A percentile compares a stretch with the other conserved stretches of the same genome.
Conservation (phyloP, 2,888 invertebrate species). For the Agonopterix heracliana region DNA sequence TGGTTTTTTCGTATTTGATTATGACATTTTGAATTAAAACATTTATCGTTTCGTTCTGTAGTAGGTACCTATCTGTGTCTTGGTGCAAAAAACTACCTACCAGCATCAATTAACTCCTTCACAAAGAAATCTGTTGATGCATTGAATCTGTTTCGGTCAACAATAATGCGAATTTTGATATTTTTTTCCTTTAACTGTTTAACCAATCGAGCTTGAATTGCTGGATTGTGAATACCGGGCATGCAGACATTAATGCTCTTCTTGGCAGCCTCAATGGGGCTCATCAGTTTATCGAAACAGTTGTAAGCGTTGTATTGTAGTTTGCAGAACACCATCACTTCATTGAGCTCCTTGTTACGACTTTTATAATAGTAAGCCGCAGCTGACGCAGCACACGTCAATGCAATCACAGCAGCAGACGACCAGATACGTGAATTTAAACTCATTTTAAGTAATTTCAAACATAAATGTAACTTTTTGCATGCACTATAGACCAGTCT, state of each 20-base stretch:
- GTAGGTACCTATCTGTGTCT: no score
- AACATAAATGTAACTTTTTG: slow-evolving; percentile 45
- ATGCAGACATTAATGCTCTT: slow-evolving; percentile 59
- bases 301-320: slow-evolving; percentile 61
- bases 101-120: slow-evolving; percentile 57
- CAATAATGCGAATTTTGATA: slow-evolving; percentile 55
- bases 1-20: no score
- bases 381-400: slow-evolving; percentile 61
- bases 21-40: no score
- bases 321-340: slow-evolving; percentile 72
- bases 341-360: slow-evolving; percentile 53
- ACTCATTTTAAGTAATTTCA: slow-evolving; percentile 60
- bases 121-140: slow-evolving; percentile 56
- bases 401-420: slow-evolving; percentile 55
- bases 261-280: slow-evolving; percentile 59
- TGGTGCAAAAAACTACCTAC: slow-evolving; percentile 30
- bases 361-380: slow-evolving; percentile 62
- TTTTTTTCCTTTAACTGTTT: slow-evolving; percentile 50
- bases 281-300: slow-evolving; percentile 64
- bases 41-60: no score
- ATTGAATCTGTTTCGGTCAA: slow-evolving; percentile 57
- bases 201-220: slow-evolving; percentile 60
- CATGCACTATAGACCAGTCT: slow-evolving; percentile 37
- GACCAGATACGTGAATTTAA: slow-evolving; percentile 52
- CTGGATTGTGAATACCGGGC: slow-evolving; percentile 67